Conservation (phyloP, 2,113 vertebrate species). For the Thymallus thymallus region DNA sequence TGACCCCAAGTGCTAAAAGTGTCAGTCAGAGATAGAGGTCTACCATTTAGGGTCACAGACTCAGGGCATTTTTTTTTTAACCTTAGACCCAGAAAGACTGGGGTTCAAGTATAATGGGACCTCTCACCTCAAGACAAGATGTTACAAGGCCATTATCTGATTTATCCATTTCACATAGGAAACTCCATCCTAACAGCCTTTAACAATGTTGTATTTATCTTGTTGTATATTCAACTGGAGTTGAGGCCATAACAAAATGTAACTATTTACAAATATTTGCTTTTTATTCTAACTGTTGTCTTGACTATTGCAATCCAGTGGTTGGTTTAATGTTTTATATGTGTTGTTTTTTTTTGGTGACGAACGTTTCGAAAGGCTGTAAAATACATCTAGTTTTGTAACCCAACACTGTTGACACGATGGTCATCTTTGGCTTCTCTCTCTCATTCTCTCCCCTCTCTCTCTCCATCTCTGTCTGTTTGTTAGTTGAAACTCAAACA, state of each 20-base stretch:
- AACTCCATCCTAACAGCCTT: conserved; percentile 31
- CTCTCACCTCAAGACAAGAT: conserved; percentile 42
- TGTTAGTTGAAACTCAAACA: conserved; percentile 65
- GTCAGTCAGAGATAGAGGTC: conserved; percentile 24
- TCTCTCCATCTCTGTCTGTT: conserved; percentile 3
- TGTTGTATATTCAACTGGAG: conserved; percentile 42
- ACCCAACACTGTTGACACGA: conserved; percentile 17
- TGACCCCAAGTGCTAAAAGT: conserved; percentile 30
- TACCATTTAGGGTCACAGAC: conserved; percentile 30
- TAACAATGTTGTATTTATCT: conserved; percentile 30
- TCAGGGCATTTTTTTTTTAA: conserved; percentile 32
- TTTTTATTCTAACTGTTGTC: not conserved
- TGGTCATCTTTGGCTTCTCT: not conserved
- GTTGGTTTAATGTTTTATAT: conserved; percentile 37
- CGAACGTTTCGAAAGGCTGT: conserved; percentile 8
- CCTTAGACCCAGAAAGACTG: conserved; percentile 40
- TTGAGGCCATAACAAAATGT: conserved; percentile 52
- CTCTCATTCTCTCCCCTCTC: not conserved
- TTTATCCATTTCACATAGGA: conserved; percentile 59
- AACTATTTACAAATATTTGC: conserved; percentile 38
- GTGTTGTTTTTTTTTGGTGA: conserved; percentile 19
- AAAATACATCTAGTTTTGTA: conserved; percentile 21
- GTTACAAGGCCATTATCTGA: conserved; percentile 55
- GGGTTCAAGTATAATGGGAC: conserved; percentile 18
- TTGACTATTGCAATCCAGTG: conserved; percentile 8